Base-by-base conservation (phyloP, 2,113 vertebrate species). In the Oncorhynchus keta region DNA sequence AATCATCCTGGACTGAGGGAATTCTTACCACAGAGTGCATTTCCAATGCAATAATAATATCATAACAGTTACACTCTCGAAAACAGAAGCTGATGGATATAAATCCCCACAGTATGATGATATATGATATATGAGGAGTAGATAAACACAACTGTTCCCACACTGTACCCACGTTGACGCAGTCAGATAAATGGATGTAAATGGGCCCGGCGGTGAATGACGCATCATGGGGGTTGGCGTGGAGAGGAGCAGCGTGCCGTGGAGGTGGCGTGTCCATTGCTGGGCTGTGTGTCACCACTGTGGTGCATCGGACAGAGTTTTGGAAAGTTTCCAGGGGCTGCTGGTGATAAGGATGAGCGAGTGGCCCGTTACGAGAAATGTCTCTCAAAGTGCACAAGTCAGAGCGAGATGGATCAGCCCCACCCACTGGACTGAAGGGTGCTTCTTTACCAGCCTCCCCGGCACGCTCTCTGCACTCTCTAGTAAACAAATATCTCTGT, bases 281-380 rank as follows among this genome's bases (percentile, higher is more conserved):
- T n/a, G 68, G 67, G 72, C 62, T 22, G 62, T 71, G 75, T 81
- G 57, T 76, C 67, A 68, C 59, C 2, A 8, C 59, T 5, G 67
- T 68, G 24, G 24, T 22, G 65, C 51, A 70, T 45, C 2, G 74
- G 30, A 30, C 30, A 62, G 70, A 45, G 32, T 45, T 74, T 61
- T 16, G 72, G 70, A 61, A 59, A 59, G 68, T 67, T 28, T 48
- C 39, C 75, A 59, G 55, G 49, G 20, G 30, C 51, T 5, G 35
- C 66, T 28, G 48, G 64, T 39, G 79, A 75, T 80, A 77, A 80
- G 76, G 74, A 79, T 74, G 75, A 74, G 45, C 66, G 66, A 84
- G 59, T 20, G 51, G 45, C 48, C 39, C 39, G 18, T 68, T 72
- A 78, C 80, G 76, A 76, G 67, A 32, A 61, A 78, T 72, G 57